Percentiles rank a stretch among this genome's conserved stretches.
Conservation (phyloP, 2,888 invertebrate genomes). For the Axea sp. region DNA sequence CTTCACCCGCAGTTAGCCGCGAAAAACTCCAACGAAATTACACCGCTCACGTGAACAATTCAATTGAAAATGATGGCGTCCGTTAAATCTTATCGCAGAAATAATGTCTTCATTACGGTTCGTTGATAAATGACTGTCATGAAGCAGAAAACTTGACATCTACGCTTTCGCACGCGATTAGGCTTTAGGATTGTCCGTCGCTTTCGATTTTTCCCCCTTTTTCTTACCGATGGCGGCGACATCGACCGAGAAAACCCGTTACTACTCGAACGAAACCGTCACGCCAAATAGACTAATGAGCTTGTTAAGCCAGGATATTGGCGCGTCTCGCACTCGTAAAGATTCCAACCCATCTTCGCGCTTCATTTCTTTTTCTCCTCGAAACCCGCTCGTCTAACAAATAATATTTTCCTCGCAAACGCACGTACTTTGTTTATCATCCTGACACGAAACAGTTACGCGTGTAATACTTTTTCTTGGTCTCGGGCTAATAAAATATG, state of each 20-base stretch:
- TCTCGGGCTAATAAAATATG: constrained; percentile 11
- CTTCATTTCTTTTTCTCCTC: background rate
- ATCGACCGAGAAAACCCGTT: constrained; percentile 47
- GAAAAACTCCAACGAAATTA: constrained; percentile 34
- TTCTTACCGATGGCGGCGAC: constrained; percentile 30
- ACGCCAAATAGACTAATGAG: constrained; percentile 74
- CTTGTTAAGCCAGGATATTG: constrained; percentile 70
- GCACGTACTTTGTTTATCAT: constrained; percentile 19
- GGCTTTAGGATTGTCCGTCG: constrained; percentile 39
- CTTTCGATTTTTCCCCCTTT: constrained; percentile 10
- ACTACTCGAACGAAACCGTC: constrained; percentile 62
- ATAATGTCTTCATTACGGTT: constrained; percentile 46
- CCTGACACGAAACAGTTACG: constrained; percentile 28
- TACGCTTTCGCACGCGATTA: constrained; percentile 38
- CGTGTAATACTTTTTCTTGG: constrained; percentile 14
- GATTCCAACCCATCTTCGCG: constrained; percentile 26
- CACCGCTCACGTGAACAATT: constrained; percentile 37
- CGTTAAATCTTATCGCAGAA: constrained; percentile 52
- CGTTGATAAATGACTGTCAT: constrained; percentile 42
- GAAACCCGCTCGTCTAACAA: background rate
- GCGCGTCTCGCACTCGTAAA: constrained; percentile 62
- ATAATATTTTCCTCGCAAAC: constrained; percentile 9
- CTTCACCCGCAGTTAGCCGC: constrained; percentile 1
- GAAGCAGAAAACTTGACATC: constrained; percentile 24
- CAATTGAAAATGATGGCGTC: constrained; percentile 45